These are phyloP conservation scores for Hyles lineata DNA, from an alignment of 2,888 invertebrate genomes.

Conservation along the genomic window DNA sequence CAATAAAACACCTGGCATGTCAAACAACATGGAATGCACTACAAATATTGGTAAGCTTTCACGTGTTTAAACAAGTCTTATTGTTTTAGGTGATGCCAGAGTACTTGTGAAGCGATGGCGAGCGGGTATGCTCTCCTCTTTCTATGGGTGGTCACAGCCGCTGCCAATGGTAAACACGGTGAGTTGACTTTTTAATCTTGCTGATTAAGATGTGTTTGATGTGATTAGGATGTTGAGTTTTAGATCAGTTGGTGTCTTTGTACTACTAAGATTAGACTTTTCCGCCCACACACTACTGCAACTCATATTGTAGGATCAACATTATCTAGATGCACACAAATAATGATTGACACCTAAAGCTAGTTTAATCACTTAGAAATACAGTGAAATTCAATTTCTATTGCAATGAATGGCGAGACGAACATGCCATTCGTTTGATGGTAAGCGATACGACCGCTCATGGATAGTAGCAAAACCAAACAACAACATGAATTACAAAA, in stretches of 20 bases:
- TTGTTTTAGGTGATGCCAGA: conserved; percentile 83
- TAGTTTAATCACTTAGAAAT: too few relatives aligned
- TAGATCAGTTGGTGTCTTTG: not conserved
- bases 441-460: too few relatives aligned
- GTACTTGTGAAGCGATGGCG: conserved; percentile 76
- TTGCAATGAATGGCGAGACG: too few relatives aligned
- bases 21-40: conserved; percentile 33
- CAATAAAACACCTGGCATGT: conserved; percentile 27
- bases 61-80: conserved; percentile 67
- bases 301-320: too few relatives aligned
- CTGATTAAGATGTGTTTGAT: conserved; percentile 12
- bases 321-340: too few relatives aligned
- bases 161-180: conserved; percentile 76
- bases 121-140: conserved; percentile 75
- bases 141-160: conserved; percentile 79
- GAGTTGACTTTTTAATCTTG: conserved; percentile 50
- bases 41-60: conserved; percentile 72
- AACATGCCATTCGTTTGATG: too few relatives aligned
- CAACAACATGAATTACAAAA: too few relatives aligned
- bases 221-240: not conserved
- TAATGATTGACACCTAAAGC: too few relatives aligned
- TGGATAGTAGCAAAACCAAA: too few relatives aligned
- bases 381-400: too few relatives aligned
- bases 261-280: too few relatives aligned
- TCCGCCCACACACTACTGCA: too few relatives aligned